phyloP scores from a whole-genome alignment of 1,140 invertebrate species.

The Cyclina sinensis region DNA sequence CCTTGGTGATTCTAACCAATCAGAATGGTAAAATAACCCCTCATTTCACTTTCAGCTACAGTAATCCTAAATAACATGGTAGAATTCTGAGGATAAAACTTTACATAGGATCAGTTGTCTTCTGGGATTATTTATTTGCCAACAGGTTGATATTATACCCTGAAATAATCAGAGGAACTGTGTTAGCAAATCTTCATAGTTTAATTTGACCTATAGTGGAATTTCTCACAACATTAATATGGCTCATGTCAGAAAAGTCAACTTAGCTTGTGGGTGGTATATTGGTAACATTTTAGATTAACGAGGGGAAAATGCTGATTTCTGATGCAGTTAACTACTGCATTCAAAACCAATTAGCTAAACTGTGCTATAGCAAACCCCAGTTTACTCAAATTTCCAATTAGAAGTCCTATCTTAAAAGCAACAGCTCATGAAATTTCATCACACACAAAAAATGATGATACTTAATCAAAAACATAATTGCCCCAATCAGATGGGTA shows the following conservation, averaged over 20 bases:
- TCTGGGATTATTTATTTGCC: slow-evolving; percentile 5
- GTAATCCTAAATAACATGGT: no score
- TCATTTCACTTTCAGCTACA: no score
- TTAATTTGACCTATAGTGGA: slow-evolving; percentile 10
- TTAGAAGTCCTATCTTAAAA: background rate
- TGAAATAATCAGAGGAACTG: slow-evolving; percentile 17
- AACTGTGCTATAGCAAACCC: background rate
- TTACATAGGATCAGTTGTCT: background rate
- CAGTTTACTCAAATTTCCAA: slow-evolving; percentile 33
- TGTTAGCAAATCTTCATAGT: slow-evolving; percentile 7
- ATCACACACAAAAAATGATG: no score
- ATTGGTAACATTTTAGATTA: background rate
- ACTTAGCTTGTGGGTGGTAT: background rate
- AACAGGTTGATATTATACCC: slow-evolving; percentile 49
- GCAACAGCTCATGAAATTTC: no score
- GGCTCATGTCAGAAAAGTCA: background rate
- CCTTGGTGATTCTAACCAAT: background rate
- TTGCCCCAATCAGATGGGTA: no score
- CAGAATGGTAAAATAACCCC: no score
- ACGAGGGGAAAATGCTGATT: no score
- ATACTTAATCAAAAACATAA: no score
- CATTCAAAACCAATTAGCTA: slow-evolving; percentile 17
- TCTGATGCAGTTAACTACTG: background rate
- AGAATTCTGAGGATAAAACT: background rate
- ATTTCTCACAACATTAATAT: slow-evolving; percentile 4